Conservation (phyloP, 2,888 invertebrate species). For the Drosophila pegasa region DNA sequence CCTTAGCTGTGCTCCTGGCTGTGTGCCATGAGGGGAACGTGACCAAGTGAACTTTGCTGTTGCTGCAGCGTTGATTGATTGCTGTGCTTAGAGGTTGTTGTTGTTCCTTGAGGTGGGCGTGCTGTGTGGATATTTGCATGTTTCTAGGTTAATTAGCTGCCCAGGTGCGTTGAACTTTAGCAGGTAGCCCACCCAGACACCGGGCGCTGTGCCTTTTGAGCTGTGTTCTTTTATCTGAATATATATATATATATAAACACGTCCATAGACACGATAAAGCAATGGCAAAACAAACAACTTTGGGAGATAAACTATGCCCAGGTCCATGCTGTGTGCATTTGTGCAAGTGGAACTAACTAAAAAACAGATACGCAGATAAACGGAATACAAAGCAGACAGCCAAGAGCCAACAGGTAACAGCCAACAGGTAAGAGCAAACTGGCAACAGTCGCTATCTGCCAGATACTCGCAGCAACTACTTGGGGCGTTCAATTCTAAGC, state of each 20-base stretch:
- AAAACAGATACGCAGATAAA: constrained; percentile 48
- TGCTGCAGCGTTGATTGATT: constrained; percentile 71
- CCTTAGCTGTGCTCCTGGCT: neutral
- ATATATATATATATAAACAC: constrained; percentile 2
- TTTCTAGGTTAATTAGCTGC: constrained; percentile 74
- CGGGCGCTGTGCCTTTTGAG: constrained; percentile 10
- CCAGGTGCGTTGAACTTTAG: constrained; percentile 67
- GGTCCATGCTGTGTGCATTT: constrained; percentile 45
- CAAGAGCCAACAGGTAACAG: constrained; percentile 31
- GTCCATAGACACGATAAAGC: constrained; percentile 10
- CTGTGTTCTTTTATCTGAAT: constrained; percentile 22
- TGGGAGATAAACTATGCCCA: constrained; percentile 24
- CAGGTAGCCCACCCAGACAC: constrained; percentile 21
- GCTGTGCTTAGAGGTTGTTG: constrained; percentile 64
- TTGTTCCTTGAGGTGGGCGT: constrained; percentile 53
- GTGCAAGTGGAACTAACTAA: constrained; percentile 57
- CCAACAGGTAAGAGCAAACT: neutral
- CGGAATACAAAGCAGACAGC: constrained; percentile 18
- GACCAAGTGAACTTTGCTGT: constrained; percentile 68
- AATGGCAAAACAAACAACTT: constrained; percentile 24
- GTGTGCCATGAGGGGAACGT: constrained; percentile 48
- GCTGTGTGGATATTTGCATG: constrained; percentile 71
- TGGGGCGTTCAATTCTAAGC: constrained; percentile 54
- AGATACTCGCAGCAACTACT: constrained; percentile 11
- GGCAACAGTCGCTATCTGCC: constrained; percentile 3